A percentile compares a stretch with the other conserved stretches of the same genome.
Evolutionary conservation across 2,113 vertebrate genomes (phyloP).

Genomic region (Mesembrinibis cayennensis): DNA sequence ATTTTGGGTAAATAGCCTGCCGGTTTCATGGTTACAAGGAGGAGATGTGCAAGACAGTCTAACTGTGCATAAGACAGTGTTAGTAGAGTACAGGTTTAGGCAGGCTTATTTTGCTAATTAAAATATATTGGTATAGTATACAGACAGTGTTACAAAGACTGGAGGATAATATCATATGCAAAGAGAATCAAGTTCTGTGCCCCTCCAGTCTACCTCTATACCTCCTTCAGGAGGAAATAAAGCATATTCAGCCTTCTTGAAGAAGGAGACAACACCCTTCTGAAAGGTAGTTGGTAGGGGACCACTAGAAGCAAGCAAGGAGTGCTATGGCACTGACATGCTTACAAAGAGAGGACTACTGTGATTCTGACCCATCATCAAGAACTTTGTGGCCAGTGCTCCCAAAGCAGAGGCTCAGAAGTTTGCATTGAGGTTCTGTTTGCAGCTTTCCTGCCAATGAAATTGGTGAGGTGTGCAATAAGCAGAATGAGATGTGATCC

Average conservation of each 20-base stretch:
- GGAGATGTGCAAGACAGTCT: not conserved
- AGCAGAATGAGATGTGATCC: not conserved
- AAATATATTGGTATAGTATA: not conserved
- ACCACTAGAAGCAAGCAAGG: not conserved
- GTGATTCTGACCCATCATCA: not conserved
- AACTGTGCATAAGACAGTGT: not conserved
- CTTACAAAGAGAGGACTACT: not conserved
- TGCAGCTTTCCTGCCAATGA: not conserved
- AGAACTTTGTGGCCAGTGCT: not conserved
- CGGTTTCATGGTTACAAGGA: not conserved
- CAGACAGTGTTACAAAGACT: not conserved
- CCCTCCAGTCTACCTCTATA: not conserved
- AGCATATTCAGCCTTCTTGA: not conserved
- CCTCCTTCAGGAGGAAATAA: not conserved
- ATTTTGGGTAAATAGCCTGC: not conserved
- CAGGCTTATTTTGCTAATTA: not conserved
- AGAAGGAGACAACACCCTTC: not conserved
- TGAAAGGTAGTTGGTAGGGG: not conserved
- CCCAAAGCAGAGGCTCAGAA: not conserved
- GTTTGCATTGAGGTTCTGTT: not conserved
- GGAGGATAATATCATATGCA: not conserved
- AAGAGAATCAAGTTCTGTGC: not conserved
- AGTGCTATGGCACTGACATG: not conserved
- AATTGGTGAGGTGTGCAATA: not conserved
- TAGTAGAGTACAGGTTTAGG: not conserved